Conservation (phyloP, 1,140 invertebrate species). For the Drosophila pandora region DNA sequence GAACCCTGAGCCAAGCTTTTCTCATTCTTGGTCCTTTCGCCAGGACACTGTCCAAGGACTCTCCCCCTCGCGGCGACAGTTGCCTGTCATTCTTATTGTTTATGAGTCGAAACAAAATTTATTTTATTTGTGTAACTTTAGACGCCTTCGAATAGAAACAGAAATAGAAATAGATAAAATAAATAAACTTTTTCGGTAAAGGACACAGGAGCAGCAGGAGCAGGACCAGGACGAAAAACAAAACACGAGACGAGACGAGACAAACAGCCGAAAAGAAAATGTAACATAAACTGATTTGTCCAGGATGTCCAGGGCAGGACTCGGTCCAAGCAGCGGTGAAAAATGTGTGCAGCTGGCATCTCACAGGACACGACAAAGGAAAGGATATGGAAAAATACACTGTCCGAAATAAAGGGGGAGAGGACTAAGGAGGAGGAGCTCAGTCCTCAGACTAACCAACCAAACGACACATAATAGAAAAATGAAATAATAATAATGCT, state of each 20-base stretch:
- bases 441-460: slow-evolving; percentile 3
- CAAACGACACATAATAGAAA: slow-evolving; percentile 41
- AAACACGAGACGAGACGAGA: slow-evolving; percentile 7
- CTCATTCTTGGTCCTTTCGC: not conserved
- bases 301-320: slow-evolving; percentile 12
- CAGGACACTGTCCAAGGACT: not conserved
- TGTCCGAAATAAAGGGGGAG: not conserved
- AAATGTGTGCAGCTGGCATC: slow-evolving; percentile 53
- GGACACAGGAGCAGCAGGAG: not conserved
- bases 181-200: slow-evolving; percentile 11
- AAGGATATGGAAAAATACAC: slow-evolving; percentile 43
- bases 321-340: slow-evolving; percentile 33
- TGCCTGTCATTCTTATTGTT: slow-evolving; percentile 47
- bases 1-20: slow-evolving; percentile 8
- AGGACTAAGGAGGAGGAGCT: not conserved
- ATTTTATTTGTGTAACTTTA: slow-evolving; percentile 53
- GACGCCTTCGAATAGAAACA: slow-evolving; percentile 37
- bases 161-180: slow-evolving; percentile 9
- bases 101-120: slow-evolving; percentile 50
- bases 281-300: slow-evolving; percentile 49
- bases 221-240: slow-evolving; percentile 7
- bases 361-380: slow-evolving; percentile 37
- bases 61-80: slow-evolving; percentile 4
- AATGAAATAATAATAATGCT: slow-evolving; percentile 51
- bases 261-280: slow-evolving; percentile 40